phyloP scores from a whole-genome alignment of 2,113 vertebrate genomes.

The Lates calcarifer region DNA sequence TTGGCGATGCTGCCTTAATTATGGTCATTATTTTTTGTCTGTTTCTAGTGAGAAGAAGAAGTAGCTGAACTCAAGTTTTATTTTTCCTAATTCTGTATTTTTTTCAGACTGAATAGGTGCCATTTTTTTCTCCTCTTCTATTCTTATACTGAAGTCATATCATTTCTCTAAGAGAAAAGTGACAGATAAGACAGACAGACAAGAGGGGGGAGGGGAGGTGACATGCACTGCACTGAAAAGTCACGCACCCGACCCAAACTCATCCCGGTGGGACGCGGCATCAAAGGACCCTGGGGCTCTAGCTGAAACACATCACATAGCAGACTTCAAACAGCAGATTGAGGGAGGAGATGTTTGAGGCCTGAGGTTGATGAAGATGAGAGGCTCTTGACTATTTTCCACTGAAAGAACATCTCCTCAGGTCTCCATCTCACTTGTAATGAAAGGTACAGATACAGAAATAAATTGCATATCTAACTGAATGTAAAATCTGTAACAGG shows the following conservation, averaged over 20 bases:
- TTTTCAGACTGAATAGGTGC: neutral
- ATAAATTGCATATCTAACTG: too few relatives aligned
- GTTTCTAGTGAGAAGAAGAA: neutral
- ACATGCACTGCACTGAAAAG: neutral
- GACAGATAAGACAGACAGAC: neutral
- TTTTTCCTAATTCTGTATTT: neutral
- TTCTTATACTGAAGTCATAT: neutral
- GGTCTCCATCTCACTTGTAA: neutral
- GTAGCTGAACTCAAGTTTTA: neutral
- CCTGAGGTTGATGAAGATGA: constrained; percentile 6
- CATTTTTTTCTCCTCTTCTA: neutral
- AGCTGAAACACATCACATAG: constrained; percentile 2
- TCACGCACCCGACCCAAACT: neutral
- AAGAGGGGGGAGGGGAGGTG: neutral
- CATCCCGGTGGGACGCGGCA: neutral
- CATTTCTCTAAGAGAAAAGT: neutral
- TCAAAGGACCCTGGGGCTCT: neutral
- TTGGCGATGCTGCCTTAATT: neutral
- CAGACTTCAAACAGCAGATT: constrained; percentile 1
- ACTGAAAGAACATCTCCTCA: neutral
- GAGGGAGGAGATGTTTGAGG: neutral
- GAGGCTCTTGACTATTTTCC: neutral
- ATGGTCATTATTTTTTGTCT: neutral
- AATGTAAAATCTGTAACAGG: neutral
- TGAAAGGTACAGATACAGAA: neutral